Base-by-base conservation (phyloP, 1,140 invertebrate genomes). In the Anadara kagoshimensis region DNA sequence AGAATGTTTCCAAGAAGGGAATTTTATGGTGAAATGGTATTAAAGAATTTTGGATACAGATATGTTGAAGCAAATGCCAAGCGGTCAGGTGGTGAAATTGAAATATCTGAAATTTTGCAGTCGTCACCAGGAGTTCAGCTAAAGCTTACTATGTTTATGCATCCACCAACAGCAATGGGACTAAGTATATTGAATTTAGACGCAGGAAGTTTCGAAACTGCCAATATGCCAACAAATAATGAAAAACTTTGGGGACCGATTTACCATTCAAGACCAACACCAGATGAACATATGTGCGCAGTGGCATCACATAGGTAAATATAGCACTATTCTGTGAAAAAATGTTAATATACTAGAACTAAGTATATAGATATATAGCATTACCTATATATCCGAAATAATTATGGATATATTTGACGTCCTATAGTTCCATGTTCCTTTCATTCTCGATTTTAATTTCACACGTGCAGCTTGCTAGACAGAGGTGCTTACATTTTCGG, bases 201-300 rank as follows among this genome's bases (percentile, higher is more conserved):
- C 0, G 57, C 67, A 24, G 79, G 79, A 41, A 81, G 74, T 62
- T 82, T 54, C 76, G 82, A 80, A 47, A 72, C 76, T 12, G 80
- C 72, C 59, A 83, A 85, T 16, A 87, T 89, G 81, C 88, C 87
- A 29, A 82, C 85, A 71, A 74, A 84, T 41, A 79, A 85, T 26
- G 80, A 86, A 45, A 79, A 85, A 69, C 82, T 88, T 76, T 89
- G 87, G 87, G 86, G 87, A 51, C 87, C 87, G 12, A 83, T 88
- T 26, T 84, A 87, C 0, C 75, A 88, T 54, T 80, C 78, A 41
- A 73, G 78, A 57, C 67, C 86, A 47, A 85, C 88, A 53, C 51
- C 78, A 29, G 85, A 83, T 22, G 71, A 61, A 61, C 78, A 84
- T 41, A 88, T 85, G 16, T 88, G 86, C 65, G 74, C 84, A 49